Evolutionary conservation across 2,888 invertebrate species (phyloP), one percentile per base, ranked within the genome.

Genomic region (Hirtodrosophila duncani): DNA sequence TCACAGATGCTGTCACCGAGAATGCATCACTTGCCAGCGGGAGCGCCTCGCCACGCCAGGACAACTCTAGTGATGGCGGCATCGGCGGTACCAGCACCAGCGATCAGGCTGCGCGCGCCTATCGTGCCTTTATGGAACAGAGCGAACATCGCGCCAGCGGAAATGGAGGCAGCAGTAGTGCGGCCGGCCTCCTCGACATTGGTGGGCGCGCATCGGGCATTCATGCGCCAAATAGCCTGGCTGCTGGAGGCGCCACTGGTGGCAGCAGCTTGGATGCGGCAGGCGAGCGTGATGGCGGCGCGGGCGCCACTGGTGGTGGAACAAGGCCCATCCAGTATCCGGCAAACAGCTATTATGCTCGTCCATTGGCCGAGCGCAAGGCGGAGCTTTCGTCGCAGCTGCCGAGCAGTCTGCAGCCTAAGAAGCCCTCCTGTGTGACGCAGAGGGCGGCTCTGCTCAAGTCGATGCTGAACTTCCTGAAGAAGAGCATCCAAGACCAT

Each of bases 381-480:
- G 63, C 80, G 3, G 77, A 80, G 11, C 36, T 69, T 3, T 60
- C 63, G 3, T 41, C 65, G 1, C 58, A 61, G 34, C 33, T 64
- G 58, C 60, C 64, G 10, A 75, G 62, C 56, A 75, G 63, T 17
- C 26, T 67, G 39, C 74, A 78, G 39, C 67, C 63, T 11, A 83
- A 81, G 62, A 82, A 81, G 36, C 67, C 80, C 5, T 74, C 83
- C 17, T 82, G 82, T 55, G 80, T 83, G 50, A 94, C 95, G 0
- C 95, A 95, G 84, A 88, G 95, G 55, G 94, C 93, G 2, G 96
- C 95, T 2, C 88, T 96, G 2, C 87, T 96, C 3, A 96, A 96
- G 82, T 95, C 95, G 0, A 93, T 96, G 92, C 85, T 96, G 18
- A 96, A 96, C 84, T 95, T 96, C 82, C 83, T 96, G 51, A 96